Conservation (phyloP, 1,140 invertebrate species). For the Wiebesia pumilae region DNA sequence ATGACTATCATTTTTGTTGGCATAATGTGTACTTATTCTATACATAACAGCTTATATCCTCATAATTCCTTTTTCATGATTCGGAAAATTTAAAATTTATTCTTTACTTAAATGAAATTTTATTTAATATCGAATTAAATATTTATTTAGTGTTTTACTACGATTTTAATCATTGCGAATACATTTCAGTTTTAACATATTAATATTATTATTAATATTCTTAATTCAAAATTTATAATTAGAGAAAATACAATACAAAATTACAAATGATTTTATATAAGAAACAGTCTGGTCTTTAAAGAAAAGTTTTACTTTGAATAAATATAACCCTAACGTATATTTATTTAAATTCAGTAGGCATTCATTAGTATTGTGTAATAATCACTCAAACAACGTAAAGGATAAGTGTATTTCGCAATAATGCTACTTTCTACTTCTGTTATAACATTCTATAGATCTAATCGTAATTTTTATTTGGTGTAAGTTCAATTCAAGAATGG, state of each 20-base stretch:
- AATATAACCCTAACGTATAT: background rate
- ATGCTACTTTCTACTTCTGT: background rate
- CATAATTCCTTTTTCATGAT: background rate
- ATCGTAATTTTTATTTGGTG: conserved; percentile 31
- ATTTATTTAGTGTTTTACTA: background rate
- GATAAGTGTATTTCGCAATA: background rate
- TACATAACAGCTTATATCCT: background rate
- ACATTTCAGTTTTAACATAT: too few relatives aligned
- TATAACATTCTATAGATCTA: background rate
- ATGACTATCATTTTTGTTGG: background rate
- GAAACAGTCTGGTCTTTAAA: too few relatives aligned
- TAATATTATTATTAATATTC: too few relatives aligned
- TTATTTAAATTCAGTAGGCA: background rate
- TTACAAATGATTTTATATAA: too few relatives aligned
- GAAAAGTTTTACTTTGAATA: background rate
- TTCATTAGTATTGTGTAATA: background rate
- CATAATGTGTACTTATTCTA: background rate
- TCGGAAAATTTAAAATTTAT: background rate
- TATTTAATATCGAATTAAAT: background rate
- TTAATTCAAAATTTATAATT: too few relatives aligned
- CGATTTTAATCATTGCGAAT: background rate
- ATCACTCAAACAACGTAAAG: background rate
- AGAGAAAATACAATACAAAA: too few relatives aligned
- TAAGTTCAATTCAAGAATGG: background rate
- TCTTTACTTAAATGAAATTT: too few relatives aligned